Conservation (phyloP, 1,140 invertebrate genomes). For the Drosophila burlai region DNA sequence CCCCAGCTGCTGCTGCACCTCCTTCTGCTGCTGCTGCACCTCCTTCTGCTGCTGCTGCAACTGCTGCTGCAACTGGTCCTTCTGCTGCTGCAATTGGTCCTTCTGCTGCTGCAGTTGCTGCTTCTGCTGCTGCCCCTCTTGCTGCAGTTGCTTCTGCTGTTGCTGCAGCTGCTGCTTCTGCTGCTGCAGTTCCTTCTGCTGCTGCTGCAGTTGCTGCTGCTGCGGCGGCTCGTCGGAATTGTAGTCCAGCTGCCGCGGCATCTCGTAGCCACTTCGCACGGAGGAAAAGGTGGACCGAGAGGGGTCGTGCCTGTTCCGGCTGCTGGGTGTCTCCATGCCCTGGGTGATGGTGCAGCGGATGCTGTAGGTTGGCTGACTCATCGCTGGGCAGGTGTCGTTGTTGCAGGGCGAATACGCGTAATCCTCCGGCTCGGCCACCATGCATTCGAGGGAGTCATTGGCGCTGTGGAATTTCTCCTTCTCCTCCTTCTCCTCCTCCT, state of each 20-base stretch:
- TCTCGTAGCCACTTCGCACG: not conserved
- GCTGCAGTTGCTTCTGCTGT: not conserved
- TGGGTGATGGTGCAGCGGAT: not conserved
- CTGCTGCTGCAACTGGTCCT: not conserved
- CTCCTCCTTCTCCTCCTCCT: too few species aligned
- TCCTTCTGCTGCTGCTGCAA: not conserved
- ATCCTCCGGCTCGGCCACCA: not conserved
- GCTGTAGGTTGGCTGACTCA: not conserved
- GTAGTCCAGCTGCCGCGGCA: not conserved
- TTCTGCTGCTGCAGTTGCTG: not conserved
- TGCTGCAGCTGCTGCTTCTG: not conserved
- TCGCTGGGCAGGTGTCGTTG: not conserved
- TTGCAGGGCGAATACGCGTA: not conserved
- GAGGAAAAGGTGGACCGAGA: not conserved
- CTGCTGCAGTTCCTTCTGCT: too few species aligned
- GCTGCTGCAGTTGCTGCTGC: too few species aligned
- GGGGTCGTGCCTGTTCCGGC: too few species aligned
- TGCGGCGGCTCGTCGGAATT: not conserved
- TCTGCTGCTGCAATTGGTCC: not conserved
- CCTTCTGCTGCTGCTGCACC: not conserved
- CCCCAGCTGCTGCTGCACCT: not conserved
- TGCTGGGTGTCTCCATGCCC: too few species aligned
- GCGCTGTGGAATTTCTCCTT: not conserved
- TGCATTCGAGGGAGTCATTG: not conserved
- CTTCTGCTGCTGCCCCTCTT: too few species aligned